Percentiles rank a stretch among this genome's conserved stretches.
Evolutionary conservation across 1,140 invertebrate species (phyloP).

Genomic region (Babylonia areolata): DNA sequence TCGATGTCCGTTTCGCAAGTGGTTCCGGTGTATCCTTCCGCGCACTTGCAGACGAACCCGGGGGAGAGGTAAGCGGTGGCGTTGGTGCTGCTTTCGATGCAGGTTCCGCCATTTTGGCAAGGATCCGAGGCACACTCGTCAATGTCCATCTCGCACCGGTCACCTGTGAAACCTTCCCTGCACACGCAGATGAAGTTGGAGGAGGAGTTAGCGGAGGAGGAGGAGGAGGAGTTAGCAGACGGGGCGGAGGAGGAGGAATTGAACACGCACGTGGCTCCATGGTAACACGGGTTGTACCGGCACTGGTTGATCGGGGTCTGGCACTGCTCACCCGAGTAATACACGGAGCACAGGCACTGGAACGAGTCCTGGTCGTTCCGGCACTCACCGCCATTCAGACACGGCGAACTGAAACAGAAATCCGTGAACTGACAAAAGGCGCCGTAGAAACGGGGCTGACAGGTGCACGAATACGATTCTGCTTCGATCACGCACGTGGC

Average conservation of each 20-base stretch:
- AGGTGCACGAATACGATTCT: constrained; percentile 46
- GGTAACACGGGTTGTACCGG: constrained; percentile 47
- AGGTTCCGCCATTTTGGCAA: constrained; percentile 58
- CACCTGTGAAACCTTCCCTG: constrained; percentile 44
- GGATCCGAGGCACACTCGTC: constrained; percentile 63
- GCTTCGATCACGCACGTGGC: constrained; percentile 46
- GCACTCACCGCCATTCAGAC: constrained; percentile 55
- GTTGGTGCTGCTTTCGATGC: constrained; percentile 40
- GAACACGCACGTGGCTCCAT: constrained; percentile 48
- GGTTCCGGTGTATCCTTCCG: constrained; percentile 49
- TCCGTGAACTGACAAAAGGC: constrained; percentile 53
- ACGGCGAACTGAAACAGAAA: constrained; percentile 47
- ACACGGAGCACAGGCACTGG: constrained; percentile 50
- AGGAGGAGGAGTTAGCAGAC: not conserved
- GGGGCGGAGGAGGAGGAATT: too few relatives aligned
- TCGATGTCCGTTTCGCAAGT: constrained; percentile 81
- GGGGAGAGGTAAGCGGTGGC: constrained; percentile 15
- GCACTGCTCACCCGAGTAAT: constrained; percentile 53
- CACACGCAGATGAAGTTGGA: constrained; percentile 52
- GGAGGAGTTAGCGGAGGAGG: not conserved
- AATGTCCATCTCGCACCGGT: constrained; percentile 65
- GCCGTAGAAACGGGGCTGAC: constrained; percentile 50
- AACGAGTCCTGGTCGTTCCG: constrained; percentile 46
- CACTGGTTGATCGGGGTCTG: constrained; percentile 59
- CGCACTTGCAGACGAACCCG: constrained; percentile 53